Percentiles rank a stretch among this genome's conserved stretches.
phyloP scores from a whole-genome alignment of 2,797 vertebrate genomes.

The Florisuga fusca region DNA sequence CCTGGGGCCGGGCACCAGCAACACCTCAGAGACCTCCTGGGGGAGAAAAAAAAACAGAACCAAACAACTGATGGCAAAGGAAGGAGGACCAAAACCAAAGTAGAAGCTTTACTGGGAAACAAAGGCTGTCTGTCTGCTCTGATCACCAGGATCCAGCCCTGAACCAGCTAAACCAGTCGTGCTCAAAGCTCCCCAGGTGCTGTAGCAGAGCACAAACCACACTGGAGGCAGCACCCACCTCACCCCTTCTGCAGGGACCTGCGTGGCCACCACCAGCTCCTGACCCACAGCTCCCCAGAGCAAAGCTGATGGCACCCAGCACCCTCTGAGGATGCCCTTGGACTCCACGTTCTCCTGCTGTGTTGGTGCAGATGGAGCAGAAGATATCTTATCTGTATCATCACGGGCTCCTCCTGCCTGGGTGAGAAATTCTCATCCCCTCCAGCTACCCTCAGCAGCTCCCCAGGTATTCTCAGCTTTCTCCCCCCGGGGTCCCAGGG shows the following conservation, averaged over 20 bases:
- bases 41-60: background rate
- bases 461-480: background rate
- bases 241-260: background rate
- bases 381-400: background rate
- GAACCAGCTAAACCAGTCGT: background rate
- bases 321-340: background rate
- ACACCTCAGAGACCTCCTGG: background rate
- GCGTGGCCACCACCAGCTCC: background rate
- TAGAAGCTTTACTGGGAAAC: background rate
- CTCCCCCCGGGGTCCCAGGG: fast-evolving
- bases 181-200: background rate
- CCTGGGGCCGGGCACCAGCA: background rate
- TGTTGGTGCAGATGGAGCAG: too few relatives aligned
- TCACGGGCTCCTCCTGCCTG: background rate
- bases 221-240: background rate
- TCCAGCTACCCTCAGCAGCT: background rate
- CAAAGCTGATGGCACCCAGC: fast-evolving
- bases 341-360: background rate
- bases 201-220: background rate
- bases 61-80: background rate
- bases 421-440: background rate
- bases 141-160: fast-evolving
- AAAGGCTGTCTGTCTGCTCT: background rate
- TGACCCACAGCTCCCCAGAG: background rate
- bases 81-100: background rate